A percentile compares a stretch with the other conserved stretches of the same genome.
These are phyloP conservation scores for Sarcophaga caerulescens DNA, from an alignment of 2,888 invertebrate genomes.

Conservation along the genomic window DNA sequence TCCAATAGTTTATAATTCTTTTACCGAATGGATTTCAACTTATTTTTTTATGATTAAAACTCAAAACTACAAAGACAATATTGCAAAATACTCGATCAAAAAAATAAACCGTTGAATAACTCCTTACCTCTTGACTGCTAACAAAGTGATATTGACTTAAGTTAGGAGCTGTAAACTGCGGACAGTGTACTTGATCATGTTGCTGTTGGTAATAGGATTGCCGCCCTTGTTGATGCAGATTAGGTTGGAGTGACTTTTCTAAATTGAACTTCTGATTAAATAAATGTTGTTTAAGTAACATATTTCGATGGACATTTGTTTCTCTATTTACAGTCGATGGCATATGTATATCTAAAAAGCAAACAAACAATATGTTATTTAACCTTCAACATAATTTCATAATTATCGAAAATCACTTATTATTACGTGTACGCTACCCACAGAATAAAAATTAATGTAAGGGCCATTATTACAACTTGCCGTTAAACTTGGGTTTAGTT, in stretches of 20 bases:
- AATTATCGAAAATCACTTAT: too few relatives aligned
- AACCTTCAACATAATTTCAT: too few relatives aligned
- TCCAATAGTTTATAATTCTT: too few relatives aligned
- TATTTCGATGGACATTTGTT: constrained; percentile 86
- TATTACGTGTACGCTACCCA: too few relatives aligned
- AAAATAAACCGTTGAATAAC: background rate
- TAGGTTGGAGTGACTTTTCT: constrained; percentile 73
- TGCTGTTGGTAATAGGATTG: constrained; percentile 64
- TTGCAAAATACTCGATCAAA: background rate
- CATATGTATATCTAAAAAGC: constrained; percentile 14
- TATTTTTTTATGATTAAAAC: too few relatives aligned
- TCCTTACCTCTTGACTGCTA: constrained; percentile 82
- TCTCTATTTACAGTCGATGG: constrained; percentile 82
- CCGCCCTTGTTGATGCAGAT: constrained; percentile 57
- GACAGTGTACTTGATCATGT: constrained; percentile 68
- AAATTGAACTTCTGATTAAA: constrained; percentile 82
- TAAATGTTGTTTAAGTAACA: constrained; percentile 86
- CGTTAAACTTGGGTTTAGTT: too few relatives aligned
- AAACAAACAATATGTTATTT: background rate
- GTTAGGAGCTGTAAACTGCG: constrained; percentile 83
- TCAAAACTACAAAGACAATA: background rate
- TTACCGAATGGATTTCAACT: too few relatives aligned
- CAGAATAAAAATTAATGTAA: too few relatives aligned
- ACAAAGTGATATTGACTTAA: constrained; percentile 84
- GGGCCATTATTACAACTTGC: too few relatives aligned